phyloP scores from a whole-genome alignment of 2,797 vertebrate species.

The Xenops minutus region DNA sequence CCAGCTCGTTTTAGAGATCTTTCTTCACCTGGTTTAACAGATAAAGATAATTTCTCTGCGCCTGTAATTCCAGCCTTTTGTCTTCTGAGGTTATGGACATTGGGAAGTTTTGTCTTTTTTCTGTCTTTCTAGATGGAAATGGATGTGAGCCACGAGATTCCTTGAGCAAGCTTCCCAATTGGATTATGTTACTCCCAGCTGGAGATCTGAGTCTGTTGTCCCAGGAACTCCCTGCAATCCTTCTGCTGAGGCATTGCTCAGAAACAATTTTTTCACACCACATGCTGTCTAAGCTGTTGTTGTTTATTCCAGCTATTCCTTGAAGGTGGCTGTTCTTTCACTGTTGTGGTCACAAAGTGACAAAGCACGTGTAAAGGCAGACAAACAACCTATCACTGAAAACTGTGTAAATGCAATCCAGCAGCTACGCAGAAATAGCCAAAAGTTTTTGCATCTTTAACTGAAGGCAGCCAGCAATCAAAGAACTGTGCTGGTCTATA shows the following conservation, averaged over 20 bases:
- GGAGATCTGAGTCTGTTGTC: not conserved
- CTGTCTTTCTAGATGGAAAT: not conserved
- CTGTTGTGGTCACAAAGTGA: not conserved
- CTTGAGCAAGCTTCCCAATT: not conserved
- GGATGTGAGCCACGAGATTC: not conserved
- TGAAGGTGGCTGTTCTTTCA: not conserved
- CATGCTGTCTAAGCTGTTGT: not conserved
- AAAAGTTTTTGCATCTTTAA: not conserved
- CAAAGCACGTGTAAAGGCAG: not conserved
- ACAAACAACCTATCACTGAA: not conserved
- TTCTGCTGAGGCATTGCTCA: not conserved
- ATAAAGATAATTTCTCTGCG: not conserved
- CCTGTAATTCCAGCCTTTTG: not conserved
- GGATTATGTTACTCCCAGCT: not conserved
- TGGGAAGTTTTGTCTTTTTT: not conserved
- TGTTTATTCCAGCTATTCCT: not conserved
- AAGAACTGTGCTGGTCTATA: not conserved
- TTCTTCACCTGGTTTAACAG: not conserved
- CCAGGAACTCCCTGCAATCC: not conserved
- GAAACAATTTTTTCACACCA: not conserved
- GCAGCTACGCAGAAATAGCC: not conserved
- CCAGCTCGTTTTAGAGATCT: not conserved
- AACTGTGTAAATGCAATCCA: not conserved
- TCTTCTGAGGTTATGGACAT: not conserved
- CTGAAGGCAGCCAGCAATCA: not conserved